Evolutionary conservation across 2,797 vertebrate genomes (phyloP), one percentile per base, ranked within the genome.

Genomic region (Enteromius unitaeniatus): DNA sequence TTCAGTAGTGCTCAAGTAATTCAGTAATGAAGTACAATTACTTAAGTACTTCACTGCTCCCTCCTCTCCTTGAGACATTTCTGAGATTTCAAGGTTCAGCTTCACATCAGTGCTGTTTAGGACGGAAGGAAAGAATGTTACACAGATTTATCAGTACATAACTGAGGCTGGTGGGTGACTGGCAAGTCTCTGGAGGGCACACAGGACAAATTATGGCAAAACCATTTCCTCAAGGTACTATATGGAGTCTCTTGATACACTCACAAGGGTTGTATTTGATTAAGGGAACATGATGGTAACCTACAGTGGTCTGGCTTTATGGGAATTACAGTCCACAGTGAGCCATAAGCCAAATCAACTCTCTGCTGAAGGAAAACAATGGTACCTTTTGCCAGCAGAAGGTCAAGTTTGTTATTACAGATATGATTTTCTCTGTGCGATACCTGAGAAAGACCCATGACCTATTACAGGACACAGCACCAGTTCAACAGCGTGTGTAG

Each of bases 391-490:
- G 40, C 51, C 40, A 78, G 40, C 10, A 60, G 65, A 84, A 84
- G 65, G 65, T 84, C 75, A 84, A 42, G 75, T 84, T 78, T 84
- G 65, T 84, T 84, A 62, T 84, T 78, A 60, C 75, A 55, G 19
- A 78, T 83, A 78, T 34, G 37, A 83, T 83, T 78, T 78, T 78
- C 40, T 70, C 82, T 34, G 26, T 55, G 64, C 19, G 26, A 69
- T 47, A 58, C 65, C 51, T 49, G 53, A 14, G 40, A 72, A 84
- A 72, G 40, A 78, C 40, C 64, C 64, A 60, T 70, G 65, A 78
- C 65, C 53, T 72, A 60, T 70, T 70, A 47, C 1, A 55, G 60
- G 53, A 49, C 42, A 42, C 64, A 47, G 64, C 49, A 70, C 9
- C 21, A 5, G 45, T 80, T 53, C 28, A 51, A 17, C 37, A 68